Evolutionary conservation across 2,888 invertebrate species (phyloP).

Genomic region (Dicyrtoma fusca): DNA sequence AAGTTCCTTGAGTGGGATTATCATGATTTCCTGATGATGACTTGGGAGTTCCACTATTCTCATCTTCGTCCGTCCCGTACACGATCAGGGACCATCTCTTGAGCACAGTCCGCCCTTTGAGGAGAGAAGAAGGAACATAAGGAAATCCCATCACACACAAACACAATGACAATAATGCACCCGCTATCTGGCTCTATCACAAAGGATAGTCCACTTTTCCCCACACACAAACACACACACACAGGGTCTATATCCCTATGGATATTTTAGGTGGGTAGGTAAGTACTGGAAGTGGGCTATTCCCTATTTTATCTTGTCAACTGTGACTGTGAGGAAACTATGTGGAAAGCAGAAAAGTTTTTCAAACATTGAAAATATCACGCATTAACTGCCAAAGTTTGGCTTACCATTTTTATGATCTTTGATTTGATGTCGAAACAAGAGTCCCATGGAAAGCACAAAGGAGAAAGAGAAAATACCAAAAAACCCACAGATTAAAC

Average conservation of each 20-base stretch:
- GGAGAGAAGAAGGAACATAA: too few species aligned
- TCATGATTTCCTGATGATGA: background rate
- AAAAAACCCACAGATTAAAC: conserved; percentile 4
- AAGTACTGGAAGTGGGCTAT: too few species aligned
- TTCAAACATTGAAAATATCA: background rate
- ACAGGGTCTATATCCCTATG: too few species aligned
- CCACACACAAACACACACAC: too few species aligned
- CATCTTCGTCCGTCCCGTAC: conserved; percentile 77
- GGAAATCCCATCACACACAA: background rate
- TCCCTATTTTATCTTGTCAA: too few species aligned
- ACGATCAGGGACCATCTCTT: conserved; percentile 92
- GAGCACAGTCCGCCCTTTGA: conserved; percentile 79
- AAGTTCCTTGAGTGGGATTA: conserved; percentile 12
- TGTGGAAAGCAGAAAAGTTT: too few species aligned
- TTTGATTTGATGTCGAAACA: conserved; percentile 31
- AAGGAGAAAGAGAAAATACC: conserved; percentile 15
- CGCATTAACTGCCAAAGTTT: conserved; percentile 20
- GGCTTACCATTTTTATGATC: conserved; percentile 53
- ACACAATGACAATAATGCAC: background rate
- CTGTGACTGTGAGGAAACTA: too few species aligned
- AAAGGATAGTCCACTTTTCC: too few species aligned
- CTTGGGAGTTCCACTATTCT: conserved; percentile 50
- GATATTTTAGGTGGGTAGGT: too few species aligned
- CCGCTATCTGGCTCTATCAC: background rate
- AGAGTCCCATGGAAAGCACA: conserved; percentile 25